phyloP scores from a whole-genome alignment of 2,888 invertebrate species.

The Tinea trinotella region DNA sequence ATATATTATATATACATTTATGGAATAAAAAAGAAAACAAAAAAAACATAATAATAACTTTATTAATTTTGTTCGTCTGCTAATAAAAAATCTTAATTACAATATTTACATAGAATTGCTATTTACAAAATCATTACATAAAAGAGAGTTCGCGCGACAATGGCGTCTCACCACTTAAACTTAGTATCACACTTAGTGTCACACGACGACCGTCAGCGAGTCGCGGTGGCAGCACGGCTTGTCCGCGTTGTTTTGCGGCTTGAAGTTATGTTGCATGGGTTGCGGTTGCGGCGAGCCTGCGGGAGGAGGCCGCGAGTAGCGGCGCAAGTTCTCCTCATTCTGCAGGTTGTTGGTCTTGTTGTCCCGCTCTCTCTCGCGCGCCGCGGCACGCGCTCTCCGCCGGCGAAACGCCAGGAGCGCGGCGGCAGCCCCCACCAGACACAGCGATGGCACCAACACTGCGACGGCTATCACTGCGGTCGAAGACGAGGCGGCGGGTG shows the following conservation, averaged over 20 bases:
- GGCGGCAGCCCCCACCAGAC: conserved; percentile 38
- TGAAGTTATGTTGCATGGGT: conserved; percentile 81
- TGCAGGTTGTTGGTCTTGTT: conserved; percentile 93
- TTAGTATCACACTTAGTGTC: conserved; percentile 25
- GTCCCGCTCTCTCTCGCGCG: conserved; percentile 79
- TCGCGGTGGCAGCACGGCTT: conserved; percentile 34
- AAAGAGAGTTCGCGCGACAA: background rate
- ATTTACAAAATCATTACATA: background rate
- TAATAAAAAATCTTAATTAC: no score
- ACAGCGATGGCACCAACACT: conserved; percentile 57
- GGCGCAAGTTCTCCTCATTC: conserved; percentile 89
- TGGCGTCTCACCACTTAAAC: background rate
- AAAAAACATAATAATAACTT: no score
- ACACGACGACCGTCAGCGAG: conserved; percentile 62
- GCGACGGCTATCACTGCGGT: conserved; percentile 59
- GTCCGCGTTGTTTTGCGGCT: conserved; percentile 86
- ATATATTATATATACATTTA: no score
- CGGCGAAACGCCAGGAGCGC: conserved; percentile 39
- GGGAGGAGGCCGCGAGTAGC: conserved; percentile 77
- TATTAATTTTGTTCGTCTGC: no score
- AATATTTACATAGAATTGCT: no score
- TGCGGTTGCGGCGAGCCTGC: conserved; percentile 37
- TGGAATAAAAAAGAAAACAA: no score
- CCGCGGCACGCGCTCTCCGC: conserved; percentile 67
- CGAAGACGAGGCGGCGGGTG: conserved; percentile 63